Percentiles rank a stretch among this genome's conserved stretches.
Conservation (phyloP, 1,140 invertebrate species). For the Acromyrmex heyeri region DNA sequence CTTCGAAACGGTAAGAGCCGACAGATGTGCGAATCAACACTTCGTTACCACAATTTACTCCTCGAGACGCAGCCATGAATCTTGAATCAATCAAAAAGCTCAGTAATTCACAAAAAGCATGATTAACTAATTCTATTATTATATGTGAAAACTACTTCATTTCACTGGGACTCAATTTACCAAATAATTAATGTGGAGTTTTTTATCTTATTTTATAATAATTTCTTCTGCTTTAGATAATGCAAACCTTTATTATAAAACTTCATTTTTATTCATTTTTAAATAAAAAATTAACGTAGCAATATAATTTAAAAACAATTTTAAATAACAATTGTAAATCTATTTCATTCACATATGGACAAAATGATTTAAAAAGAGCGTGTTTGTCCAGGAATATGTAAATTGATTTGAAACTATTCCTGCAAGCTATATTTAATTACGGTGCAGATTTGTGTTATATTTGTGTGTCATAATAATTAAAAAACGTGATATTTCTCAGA, state of each 20-base stretch:
- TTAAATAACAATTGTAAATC: neutral
- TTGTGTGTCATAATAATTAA: too few relatives aligned
- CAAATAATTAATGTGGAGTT: too few relatives aligned
- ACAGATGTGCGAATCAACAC: conserved; percentile 93
- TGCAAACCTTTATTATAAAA: neutral
- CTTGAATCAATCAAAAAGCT: conserved; percentile 28
- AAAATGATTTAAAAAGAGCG: neutral
- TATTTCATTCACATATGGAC: neutral
- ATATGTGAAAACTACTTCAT: too few relatives aligned
- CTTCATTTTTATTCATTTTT: neutral
- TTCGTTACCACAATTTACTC: conserved; percentile 89
- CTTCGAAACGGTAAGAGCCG: conserved; percentile 94
- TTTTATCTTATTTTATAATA: neutral
- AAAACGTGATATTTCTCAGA: neutral
- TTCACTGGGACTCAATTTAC: too few relatives aligned
- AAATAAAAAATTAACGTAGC: neutral
- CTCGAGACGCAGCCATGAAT: conserved; percentile 58
- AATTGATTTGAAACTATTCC: neutral
- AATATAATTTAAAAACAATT: neutral
- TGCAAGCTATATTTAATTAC: neutral
- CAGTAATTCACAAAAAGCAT: neutral
- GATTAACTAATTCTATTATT: neutral
- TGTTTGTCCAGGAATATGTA: neutral
- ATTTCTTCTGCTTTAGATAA: neutral
- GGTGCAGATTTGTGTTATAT: neutral